Evolutionary conservation across 92 coral and sea anemone genomes (phyloP), one percentile per base, ranked within the genome.

Genomic region (Parazoanthus atlanticus): DNA sequence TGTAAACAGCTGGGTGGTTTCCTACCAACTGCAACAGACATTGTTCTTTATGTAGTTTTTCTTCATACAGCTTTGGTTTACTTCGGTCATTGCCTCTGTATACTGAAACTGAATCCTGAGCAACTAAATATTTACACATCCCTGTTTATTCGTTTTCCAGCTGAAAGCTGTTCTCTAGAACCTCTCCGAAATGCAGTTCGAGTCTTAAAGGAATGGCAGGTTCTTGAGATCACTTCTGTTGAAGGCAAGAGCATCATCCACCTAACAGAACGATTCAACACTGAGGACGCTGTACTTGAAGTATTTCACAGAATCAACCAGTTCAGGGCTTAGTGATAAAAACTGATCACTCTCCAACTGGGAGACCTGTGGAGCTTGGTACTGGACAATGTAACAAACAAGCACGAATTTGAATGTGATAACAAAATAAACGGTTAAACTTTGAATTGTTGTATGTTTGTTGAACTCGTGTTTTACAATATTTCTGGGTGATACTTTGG

Each of bases 161-260:
- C 95, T 58, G 99, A 96, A 84, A 96, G 95, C 88, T 96, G 96
- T 82, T 95, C 96, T 3, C 49, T 96, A 11, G 98, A 92, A 52
- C 94, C 98, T 1, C 86, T 93, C 23, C 92, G 95, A 19, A 96
- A 96, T 87, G 98, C 99, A 10, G 81, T 95, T 23, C 94, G 96
- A 36, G 80, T 93, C 49, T 95, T 96, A 88, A 93, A 92, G 82
- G 95, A 96, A 65, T 89, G 90, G 91, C 80, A 36, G 79, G 94
- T 95, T 21, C 81, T 95, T 46, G 91, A 89, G 47, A 81, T 74
- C 30, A 67, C 64, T 19, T 54, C 73, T 8, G 38, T 41, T 8
- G 91, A 89, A 11, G 76, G 77, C 30, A 86, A 76, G 31, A 88
- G 43, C n/a, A 40, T 79, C 30, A 40, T 95, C 43, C 83, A 71